Evolutionary conservation across 2,888 invertebrate genomes (phyloP).

Genomic region (Himalopsyche kuldschensis): DNA sequence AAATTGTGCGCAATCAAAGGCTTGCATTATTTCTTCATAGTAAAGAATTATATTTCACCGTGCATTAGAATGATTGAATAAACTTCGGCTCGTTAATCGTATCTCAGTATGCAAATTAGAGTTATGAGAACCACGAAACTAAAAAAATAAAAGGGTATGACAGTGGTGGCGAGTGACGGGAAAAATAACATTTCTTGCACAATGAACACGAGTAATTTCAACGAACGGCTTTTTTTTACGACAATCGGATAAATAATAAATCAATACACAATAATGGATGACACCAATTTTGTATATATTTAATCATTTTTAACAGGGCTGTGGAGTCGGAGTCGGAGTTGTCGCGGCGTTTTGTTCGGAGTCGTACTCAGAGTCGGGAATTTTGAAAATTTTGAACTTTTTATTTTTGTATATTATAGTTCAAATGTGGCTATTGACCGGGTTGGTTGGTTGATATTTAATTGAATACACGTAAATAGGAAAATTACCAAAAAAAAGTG

Average conservation of each 20-base stretch:
- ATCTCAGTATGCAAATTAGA: not conserved
- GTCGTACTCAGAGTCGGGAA: no score
- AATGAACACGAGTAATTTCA: not conserved
- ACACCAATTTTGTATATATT: not conserved
- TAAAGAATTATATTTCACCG: not conserved
- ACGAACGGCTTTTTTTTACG: not conserved
- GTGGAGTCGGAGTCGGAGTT: no score
- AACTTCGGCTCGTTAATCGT: not conserved
- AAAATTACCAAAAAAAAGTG: no score
- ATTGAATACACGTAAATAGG: no score
- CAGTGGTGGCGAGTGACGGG: not conserved
- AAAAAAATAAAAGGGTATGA: not conserved
- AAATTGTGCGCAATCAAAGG: not conserved
- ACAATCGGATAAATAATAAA: no score
- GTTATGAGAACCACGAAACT: not conserved
- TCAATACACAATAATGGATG: not conserved
- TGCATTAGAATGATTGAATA: not conserved
- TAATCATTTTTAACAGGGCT: not conserved
- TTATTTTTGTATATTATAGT: no score
- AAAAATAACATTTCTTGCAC: no score
- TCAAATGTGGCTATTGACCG: no score
- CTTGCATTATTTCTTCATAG: not conserved
- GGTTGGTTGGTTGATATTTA: no score
- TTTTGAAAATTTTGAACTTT: no score
- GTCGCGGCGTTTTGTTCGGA: no score